Percentiles rank a stretch among this genome's conserved stretches.
Conservation (phyloP, 30 jellyfish, hydroid and myxozoan genomes). For the Chrysaora quinquecirrha region DNA sequence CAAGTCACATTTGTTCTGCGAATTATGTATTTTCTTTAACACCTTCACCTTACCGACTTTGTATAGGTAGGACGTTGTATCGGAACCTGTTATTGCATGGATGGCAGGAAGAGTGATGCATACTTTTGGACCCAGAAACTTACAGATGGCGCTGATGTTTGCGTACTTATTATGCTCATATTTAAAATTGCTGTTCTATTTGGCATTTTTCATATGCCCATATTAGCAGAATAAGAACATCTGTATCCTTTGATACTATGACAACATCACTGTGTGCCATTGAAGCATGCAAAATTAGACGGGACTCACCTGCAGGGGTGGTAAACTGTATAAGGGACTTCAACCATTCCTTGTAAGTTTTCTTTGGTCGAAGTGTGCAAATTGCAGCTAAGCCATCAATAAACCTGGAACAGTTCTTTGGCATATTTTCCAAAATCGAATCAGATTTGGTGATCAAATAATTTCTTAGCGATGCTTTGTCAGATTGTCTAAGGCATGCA, state of each 20-base stretch:
- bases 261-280: constrained; percentile 26
- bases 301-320: constrained; percentile 28
- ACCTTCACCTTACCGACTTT: constrained; percentile 22
- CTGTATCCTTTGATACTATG: constrained; percentile 45
- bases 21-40: constrained; percentile 20
- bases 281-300: background rate
- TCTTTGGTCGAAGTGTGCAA: background rate
- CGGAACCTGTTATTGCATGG: background rate
- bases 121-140: constrained; percentile 20
- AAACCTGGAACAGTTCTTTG: background rate
- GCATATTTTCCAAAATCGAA: background rate
- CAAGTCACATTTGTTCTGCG: constrained; percentile 8
- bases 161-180: constrained; percentile 54
- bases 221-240: constrained; percentile 31
- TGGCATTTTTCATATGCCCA: constrained; percentile 11
- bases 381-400: constrained; percentile 11
- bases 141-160: constrained; percentile 29
- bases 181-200: constrained; percentile 40
- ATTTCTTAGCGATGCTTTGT: constrained; percentile 18
- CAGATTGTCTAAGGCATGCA: constrained; percentile 13
- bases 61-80: background rate
- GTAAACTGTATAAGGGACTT: background rate
- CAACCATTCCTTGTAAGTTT: background rate
- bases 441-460: background rate
- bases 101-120: background rate